Conservation (phyloP, 2,113 vertebrate species). For the Alaudala cheleensis region DNA sequence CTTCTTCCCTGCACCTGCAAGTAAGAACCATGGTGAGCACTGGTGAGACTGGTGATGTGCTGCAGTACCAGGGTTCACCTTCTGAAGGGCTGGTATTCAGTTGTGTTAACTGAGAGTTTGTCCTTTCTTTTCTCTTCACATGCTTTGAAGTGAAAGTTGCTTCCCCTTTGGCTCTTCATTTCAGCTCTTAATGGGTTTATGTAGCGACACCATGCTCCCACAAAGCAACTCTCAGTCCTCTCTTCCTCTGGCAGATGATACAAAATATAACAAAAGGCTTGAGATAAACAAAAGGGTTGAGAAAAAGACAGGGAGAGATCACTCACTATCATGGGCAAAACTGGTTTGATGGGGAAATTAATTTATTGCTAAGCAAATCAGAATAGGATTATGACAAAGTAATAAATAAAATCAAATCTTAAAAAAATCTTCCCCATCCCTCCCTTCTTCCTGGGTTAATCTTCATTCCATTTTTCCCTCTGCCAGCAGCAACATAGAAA, state of each 20-base stretch:
- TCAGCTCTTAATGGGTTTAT: neutral
- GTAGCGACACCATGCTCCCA: neutral
- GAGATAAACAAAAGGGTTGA: neutral
- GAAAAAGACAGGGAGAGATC: neutral
- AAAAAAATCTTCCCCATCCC: neutral
- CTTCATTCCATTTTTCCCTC: neutral
- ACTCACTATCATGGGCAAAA: neutral
- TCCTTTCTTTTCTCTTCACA: neutral
- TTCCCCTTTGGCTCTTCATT: neutral
- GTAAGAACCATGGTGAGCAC: neutral
- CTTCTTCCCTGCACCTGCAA: neutral
- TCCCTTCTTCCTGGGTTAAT: neutral
- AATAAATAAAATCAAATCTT: neutral
- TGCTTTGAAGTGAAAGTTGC: neutral
- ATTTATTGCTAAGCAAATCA: neutral
- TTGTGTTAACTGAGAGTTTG: neutral
- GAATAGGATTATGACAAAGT: neutral
- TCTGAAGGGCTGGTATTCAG: accelerated
- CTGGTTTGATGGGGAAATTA: neutral
- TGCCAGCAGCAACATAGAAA: accelerated
- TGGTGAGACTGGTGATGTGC: neutral
- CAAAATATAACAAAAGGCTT: neutral
- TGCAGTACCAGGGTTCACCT: neutral
- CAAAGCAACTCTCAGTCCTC: neutral
- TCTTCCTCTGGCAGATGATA: neutral